Conservation (phyloP, 2,113 vertebrate genomes). For the Cyprichromis sp. region DNA sequence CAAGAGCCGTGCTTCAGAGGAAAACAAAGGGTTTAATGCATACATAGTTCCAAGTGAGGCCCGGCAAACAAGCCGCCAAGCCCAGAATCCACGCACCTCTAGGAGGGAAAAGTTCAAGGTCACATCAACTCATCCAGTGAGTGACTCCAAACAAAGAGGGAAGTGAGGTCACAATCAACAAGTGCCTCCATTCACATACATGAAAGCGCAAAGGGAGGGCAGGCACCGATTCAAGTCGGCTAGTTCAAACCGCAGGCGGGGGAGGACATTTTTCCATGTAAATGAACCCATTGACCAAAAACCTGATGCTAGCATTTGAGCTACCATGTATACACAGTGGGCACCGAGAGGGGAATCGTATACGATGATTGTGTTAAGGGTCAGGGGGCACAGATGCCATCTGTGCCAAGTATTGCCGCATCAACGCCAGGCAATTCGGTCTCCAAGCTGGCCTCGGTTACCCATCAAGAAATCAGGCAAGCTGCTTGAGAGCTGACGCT, state of each 20-base stretch:
- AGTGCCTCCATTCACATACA: conserved; percentile 68
- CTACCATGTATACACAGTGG: conserved; percentile 57
- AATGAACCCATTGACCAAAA: conserved; percentile 65
- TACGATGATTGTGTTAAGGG: conserved; percentile 50
- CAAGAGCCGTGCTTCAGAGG: background rate
- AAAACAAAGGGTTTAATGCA: conserved; percentile 19
- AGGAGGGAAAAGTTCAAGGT: conserved; percentile 40
- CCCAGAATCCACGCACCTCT: conserved; percentile 15
- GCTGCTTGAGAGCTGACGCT: background rate
- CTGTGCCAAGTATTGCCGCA: conserved; percentile 43
- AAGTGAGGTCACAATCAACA: conserved; percentile 70
- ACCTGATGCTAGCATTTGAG: conserved; percentile 57
- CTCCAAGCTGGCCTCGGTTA: conserved; percentile 9
- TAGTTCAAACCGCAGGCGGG: conserved; percentile 58
- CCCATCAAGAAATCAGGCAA: conserved; percentile 8
- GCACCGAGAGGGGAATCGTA: conserved; percentile 51
- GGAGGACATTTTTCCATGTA: conserved; percentile 65
- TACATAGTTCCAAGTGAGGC: background rate
- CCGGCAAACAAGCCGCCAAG: conserved; percentile 17
- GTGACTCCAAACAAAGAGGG: conserved; percentile 66
- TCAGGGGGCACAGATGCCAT: conserved; percentile 42
- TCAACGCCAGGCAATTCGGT: conserved; percentile 30
- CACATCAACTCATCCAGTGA: conserved; percentile 46
- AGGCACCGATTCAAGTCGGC: conserved; percentile 60
- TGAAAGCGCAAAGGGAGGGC: conserved; percentile 62